A percentile compares a stretch with the other conserved stretches of the same genome.
Conservation (phyloP, 2,888 invertebrate genomes). For the Mesoligia furuncula region DNA sequence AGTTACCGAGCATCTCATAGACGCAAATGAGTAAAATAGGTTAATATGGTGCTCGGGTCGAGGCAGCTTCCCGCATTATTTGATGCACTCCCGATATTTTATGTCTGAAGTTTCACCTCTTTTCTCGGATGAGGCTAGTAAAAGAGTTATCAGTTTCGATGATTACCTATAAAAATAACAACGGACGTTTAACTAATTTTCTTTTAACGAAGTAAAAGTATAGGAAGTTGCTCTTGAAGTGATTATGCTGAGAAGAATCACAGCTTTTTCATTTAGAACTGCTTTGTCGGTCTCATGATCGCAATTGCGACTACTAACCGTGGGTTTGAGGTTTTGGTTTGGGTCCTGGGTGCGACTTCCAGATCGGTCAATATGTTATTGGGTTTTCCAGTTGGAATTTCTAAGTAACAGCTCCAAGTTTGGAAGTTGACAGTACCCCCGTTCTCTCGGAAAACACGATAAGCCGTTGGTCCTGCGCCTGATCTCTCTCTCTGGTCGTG, state of each 20-base stretch:
- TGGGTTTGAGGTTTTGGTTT: not conserved
- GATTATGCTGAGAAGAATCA: not conserved
- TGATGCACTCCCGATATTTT: slow-evolving; percentile 52
- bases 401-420: not conserved
- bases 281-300: not conserved
- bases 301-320: not conserved
- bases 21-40: slow-evolving; percentile 49
- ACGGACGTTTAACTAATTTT: not conserved
- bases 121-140: slow-evolving; percentile 11
- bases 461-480: not conserved
- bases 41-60: slow-evolving; percentile 34
- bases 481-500: not conserved
- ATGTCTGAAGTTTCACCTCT: slow-evolving; percentile 31
- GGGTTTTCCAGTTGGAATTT: too few species aligned
- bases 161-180: slow-evolving; percentile 27
- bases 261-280: not conserved
- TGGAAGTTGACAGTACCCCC: not conserved
- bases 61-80: slow-evolving; percentile 50
- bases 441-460: not conserved
- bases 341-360: not conserved
- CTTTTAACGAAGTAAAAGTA: not conserved
- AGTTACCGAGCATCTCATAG: slow-evolving; percentile 33
- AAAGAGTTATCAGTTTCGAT: slow-evolving; percentile 20
- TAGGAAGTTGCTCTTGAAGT: not conserved
- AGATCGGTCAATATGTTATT: too few species aligned